A percentile compares a stretch with the other conserved stretches of the same genome.
Conservation (phyloP, 2,797 vertebrate genomes). For the Macropus fuliginosus region DNA sequence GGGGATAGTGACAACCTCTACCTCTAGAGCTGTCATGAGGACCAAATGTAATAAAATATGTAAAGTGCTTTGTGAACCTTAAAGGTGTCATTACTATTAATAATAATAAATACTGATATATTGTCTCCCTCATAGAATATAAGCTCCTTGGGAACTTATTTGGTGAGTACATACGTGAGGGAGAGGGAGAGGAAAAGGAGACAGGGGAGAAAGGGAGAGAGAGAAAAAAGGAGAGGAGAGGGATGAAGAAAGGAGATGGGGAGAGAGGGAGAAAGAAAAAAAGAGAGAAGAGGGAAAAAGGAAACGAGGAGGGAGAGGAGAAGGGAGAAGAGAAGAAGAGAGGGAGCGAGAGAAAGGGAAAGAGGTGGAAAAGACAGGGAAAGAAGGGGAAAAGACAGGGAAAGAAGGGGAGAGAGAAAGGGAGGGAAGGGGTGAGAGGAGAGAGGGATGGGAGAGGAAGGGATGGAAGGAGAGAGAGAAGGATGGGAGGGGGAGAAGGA, state of each 20-base stretch:
- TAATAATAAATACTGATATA: background rate
- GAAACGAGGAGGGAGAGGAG: accelerated
- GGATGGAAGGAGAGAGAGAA: background rate
- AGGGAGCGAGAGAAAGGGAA: no score
- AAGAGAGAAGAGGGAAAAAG: accelerated
- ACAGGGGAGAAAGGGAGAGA: background rate
- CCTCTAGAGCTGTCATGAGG: background rate
- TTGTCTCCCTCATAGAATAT: background rate
- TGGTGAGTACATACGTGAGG: background rate
- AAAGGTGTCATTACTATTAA: background rate
- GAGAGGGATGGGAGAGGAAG: background rate
- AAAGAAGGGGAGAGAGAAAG: no score
- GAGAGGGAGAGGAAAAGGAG: background rate
- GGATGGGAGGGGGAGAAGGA: no score
- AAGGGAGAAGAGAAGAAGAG: no score
- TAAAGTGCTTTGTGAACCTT: background rate
- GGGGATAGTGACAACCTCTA: background rate
- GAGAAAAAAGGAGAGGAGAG: background rate
- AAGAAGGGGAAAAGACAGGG: no score
- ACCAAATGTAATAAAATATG: background rate
- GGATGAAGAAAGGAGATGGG: no score
- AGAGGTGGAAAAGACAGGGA: background rate
- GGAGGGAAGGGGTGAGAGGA: background rate
- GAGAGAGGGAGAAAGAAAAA: accelerated
- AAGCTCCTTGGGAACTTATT: background rate